phyloP scores from a whole-genome alignment of 2,113 vertebrate species.

The Proterorhinus semilunaris region DNA sequence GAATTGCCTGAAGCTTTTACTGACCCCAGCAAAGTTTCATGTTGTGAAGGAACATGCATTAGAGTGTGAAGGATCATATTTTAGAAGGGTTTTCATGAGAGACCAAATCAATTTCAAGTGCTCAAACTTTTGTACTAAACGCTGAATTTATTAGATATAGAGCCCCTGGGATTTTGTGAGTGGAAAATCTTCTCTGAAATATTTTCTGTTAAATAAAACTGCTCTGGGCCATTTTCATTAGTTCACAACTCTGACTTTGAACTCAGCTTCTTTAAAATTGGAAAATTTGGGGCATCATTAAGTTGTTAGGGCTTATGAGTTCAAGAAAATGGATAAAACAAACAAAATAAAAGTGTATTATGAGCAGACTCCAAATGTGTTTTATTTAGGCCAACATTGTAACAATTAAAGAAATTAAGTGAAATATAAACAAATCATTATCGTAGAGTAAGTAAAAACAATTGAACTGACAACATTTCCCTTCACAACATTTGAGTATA shows the following conservation, averaged over 20 bases:
- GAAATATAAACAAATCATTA: no score
- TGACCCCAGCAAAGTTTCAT: background rate
- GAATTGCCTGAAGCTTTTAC: background rate
- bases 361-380: no score
- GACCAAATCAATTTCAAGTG: background rate
- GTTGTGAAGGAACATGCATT: background rate
- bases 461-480: no score
- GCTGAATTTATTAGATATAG: background rate
- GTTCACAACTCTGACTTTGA: background rate
- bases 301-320: background rate
- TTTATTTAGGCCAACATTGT: no score
- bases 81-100: background rate
- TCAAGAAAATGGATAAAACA: background rate
- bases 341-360: no score
- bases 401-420: no score
- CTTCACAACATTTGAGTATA: no score
- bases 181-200: background rate
- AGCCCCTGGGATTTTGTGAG: background rate
- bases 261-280: background rate
- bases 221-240: background rate
- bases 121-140: background rate
- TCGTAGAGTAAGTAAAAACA: no score
- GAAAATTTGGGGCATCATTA: background rate
- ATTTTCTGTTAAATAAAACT: background rate
- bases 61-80: slow-evolving; percentile 1